These are phyloP conservation scores for Lagorchestes hirsutus DNA, from an alignment of 2,797 vertebrate genomes.

Conservation along the genomic window DNA sequence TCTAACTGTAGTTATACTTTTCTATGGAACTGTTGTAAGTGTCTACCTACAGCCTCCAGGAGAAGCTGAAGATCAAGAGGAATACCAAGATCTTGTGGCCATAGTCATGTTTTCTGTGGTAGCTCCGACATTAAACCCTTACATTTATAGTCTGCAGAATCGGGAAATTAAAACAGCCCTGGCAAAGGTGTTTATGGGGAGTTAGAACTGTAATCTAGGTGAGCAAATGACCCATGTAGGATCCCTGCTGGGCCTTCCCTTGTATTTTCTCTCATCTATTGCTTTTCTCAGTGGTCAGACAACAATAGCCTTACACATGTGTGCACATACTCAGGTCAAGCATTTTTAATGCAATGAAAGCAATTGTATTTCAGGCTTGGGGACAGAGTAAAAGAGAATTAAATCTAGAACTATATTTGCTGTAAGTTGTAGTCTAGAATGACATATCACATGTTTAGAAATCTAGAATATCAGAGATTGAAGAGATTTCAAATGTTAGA, in stretches of 20 bases:
- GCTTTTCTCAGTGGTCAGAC: not conserved
- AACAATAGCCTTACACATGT: not conserved
- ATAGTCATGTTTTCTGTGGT: slow-evolving; percentile 48
- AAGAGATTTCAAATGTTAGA: not conserved
- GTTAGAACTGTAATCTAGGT: not conserved
- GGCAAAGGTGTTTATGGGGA: not conserved
- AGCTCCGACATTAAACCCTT: slow-evolving; percentile 59
- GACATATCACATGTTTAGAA: not conserved
- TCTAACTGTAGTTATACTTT: slow-evolving; percentile 45
- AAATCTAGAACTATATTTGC: not conserved
- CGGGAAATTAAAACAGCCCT: slow-evolving; percentile 3
- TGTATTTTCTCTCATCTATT: not conserved
- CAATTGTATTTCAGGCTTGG: not conserved
- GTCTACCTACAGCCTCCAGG: slow-evolving; percentile 46
- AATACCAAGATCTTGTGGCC: slow-evolving; percentile 24
- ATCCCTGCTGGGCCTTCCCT: not conserved
- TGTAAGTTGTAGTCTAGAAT: not conserved
- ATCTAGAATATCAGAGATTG: not conserved
- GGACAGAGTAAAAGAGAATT: not conserved
- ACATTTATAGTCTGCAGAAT: slow-evolving; percentile 66
- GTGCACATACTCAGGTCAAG: not conserved
- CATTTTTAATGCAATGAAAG: not conserved
- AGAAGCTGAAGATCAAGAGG: not conserved
- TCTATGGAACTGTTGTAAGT: slow-evolving; percentile 63
- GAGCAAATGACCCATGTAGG: not conserved